phyloP scores from a whole-genome alignment of 2,113 vertebrate species.

The Trachemys scripta region DNA sequence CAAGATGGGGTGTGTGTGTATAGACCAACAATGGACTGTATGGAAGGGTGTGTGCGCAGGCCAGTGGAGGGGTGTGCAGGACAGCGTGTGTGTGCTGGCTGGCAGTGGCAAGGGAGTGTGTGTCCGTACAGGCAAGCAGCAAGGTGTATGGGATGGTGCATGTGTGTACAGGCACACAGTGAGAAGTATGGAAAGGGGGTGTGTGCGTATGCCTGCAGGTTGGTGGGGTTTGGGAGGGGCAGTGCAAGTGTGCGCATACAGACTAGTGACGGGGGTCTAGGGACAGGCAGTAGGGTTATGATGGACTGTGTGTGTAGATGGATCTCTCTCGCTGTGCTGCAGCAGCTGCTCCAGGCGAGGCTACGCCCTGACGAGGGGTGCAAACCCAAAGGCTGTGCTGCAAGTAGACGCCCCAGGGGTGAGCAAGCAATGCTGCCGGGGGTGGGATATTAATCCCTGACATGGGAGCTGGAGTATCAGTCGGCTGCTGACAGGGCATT shows the following conservation, averaged over 20 bases:
- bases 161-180: neutral
- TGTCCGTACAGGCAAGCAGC: neutral
- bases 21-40: neutral
- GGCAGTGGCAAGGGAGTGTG: neutral
- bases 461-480: neutral
- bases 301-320: neutral
- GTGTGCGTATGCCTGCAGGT: neutral
- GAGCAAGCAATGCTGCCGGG: neutral
- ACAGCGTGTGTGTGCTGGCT: no score
- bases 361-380: no score
- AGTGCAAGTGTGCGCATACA: fast-evolving
- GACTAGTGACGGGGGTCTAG: neutral
- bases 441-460: neutral
- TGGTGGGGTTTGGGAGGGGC: neutral
- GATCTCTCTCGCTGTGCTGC: neutral
- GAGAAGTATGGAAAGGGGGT: neutral
- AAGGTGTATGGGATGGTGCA: neutral
- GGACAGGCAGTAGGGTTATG: neutral
- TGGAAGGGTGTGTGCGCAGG: neutral
- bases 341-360: no score
- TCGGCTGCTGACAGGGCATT: neutral
- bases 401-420: no score
- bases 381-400: neutral
- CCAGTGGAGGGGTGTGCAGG: neutral
- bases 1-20: neutral